These are phyloP conservation scores for Phymatocera aterrima DNA, from an alignment of 2,888 invertebrate species.

Conservation along the genomic window DNA sequence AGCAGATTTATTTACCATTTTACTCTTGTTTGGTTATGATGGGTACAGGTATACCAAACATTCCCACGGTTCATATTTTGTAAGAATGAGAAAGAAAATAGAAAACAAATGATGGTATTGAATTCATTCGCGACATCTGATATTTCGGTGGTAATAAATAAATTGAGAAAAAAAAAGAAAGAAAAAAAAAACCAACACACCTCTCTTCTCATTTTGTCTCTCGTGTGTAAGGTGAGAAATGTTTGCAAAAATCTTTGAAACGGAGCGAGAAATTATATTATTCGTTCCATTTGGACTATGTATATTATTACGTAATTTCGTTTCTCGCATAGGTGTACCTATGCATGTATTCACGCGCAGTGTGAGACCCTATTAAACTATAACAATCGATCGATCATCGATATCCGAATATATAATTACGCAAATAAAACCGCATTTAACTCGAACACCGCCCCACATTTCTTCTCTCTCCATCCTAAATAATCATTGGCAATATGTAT, in stretches of 20 bases:
- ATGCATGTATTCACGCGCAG: neutral
- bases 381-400: neutral
- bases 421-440: constrained; percentile 24
- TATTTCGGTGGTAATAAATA: neutral
- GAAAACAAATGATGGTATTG: neutral
- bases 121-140: neutral
- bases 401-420: constrained; percentile 11
- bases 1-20: neutral
- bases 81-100: too few relatives aligned
- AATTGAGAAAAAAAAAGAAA: too few relatives aligned
- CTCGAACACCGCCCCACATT: neutral
- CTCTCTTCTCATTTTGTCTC: too few relatives aligned
- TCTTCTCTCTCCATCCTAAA: neutral
- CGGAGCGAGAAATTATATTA: constrained; percentile 1
- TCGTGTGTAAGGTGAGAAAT: neutral
- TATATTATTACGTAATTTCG: constrained; percentile 9
- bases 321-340: neutral
- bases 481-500: neutral
- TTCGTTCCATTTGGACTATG: neutral
- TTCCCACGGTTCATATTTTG: constrained; percentile 19
- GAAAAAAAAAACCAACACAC: too few relatives aligned
- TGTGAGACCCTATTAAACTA: neutral
- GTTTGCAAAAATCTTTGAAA: constrained; percentile 13
- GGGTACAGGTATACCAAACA: neutral
- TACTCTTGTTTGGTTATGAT: neutral